Base-by-base conservation (phyloP, 2,113 vertebrate genomes). In the Alaudala cheleensis region DNA sequence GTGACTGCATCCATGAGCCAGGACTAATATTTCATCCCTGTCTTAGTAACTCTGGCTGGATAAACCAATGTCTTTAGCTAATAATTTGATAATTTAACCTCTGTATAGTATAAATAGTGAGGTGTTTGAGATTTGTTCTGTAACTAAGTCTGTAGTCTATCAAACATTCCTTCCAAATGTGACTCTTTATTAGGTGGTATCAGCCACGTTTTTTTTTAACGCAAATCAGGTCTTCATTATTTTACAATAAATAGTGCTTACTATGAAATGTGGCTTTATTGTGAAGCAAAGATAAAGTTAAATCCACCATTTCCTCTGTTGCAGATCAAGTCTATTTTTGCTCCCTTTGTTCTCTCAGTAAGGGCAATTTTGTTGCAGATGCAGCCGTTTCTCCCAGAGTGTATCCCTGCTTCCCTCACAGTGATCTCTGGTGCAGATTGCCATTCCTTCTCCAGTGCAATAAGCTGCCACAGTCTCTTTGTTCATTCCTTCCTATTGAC, bases 221-320 rank as follows among this genome's bases (percentile, higher is more conserved):
- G 88, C 37, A 66, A 29, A 86, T 65, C 33, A 34, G n/a, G 33
- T 6, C 49, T 81, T 95, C 17, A 47, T 93, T 90, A 86, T 90
- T 96, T 88, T 83, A 70, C 31, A 82, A 45, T 54, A 92, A 92
- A 34, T 74, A 76, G 66, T 14, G 39, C 31, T 94, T 90, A 77
- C 47, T 87, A 17, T 86, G 47, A 88, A 58, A 70, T 29, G 33
- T 54, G n/a, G 15, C 39, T 78, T n/a, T 39, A 37, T 33, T 92
- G 24, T 88, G 62, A 86, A 56, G 26, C 50, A 80, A 70, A 73
- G 71, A 62, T 77, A 42, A 14, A 88, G 74, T 85, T 90, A 95
- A 94, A 86, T 22, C 70, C 61, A 29, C 40, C 44, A 3, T 77
- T 87, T 90, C 67, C 58, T 80, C 42, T 51, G 22, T 26, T 24